phyloP scores from a whole-genome alignment of 2,888 invertebrate genomes.

The Macrophya annulata region DNA sequence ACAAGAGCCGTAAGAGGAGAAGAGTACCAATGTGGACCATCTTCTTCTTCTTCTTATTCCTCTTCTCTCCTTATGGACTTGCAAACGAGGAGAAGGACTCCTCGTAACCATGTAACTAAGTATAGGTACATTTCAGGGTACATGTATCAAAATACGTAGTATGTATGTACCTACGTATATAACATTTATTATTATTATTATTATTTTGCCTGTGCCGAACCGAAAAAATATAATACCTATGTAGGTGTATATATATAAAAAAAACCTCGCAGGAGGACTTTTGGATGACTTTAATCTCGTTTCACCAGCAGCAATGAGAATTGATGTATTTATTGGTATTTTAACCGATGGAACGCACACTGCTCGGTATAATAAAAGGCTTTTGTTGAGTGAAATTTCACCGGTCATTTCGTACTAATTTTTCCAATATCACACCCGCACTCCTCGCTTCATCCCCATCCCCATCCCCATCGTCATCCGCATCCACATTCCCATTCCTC shows the following conservation, averaged over 20 bases:
- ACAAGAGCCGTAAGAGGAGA: not conserved
- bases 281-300: conserved; percentile 5
- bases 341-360: not conserved
- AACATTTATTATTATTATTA: not conserved
- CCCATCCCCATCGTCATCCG: not conserved
- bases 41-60: not conserved
- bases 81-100: not conserved
- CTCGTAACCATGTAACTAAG: conserved; percentile 3
- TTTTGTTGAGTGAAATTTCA: conserved; percentile 50
- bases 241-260: not conserved
- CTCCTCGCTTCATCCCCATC: not conserved
- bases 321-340: conserved; percentile 26
- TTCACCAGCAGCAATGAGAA: not conserved
- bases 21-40: conserved; percentile 1
- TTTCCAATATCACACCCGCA: conserved; percentile 16
- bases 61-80: not conserved
- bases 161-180: not conserved
- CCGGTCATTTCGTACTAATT: conserved; percentile 47
- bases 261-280: not conserved
- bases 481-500: not conserved
- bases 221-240: not conserved
- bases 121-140: not conserved
- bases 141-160: not conserved
- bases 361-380: not conserved
- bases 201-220: not conserved